A percentile compares a stretch with the other conserved stretches of the same genome.
Evolutionary conservation across 2,888 invertebrate species (phyloP).

Genomic region (Sialis lutaria): DNA sequence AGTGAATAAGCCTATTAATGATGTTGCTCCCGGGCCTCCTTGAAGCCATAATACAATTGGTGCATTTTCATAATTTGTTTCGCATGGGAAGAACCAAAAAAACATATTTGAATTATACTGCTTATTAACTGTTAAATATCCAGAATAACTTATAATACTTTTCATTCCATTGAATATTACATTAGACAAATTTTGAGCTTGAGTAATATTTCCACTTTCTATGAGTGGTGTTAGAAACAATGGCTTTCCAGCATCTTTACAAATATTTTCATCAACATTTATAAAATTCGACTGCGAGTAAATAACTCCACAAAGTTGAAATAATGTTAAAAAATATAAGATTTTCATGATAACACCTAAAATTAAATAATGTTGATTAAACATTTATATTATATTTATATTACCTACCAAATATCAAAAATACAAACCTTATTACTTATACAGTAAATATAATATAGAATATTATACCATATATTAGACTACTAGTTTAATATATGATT

Average conservation of each 20-base stretch:
- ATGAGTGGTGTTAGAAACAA: constrained; percentile 60
- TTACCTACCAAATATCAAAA: too few species aligned
- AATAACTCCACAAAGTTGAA: too few species aligned
- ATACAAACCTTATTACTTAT: too few species aligned
- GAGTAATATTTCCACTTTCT: constrained; percentile 47
- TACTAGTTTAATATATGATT: too few species aligned
- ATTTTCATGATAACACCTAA: too few species aligned
- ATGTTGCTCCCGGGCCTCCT: constrained; percentile 71
- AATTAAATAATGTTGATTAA: too few species aligned
- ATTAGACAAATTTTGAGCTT: constrained; percentile 35
- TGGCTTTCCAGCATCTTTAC: constrained; percentile 33
- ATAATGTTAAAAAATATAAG: too few species aligned
- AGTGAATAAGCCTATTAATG: constrained; percentile 61
- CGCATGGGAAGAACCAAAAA: constrained; percentile 83
- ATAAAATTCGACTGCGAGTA: too few species aligned
- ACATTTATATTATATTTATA: too few species aligned
- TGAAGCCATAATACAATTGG: constrained; percentile 73
- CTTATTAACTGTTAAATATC: constrained; percentile 70
- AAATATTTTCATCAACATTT: too few species aligned
- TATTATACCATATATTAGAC: too few species aligned
- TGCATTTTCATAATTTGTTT: constrained; percentile 34
- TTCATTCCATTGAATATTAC: constrained; percentile 40
- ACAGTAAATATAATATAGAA: too few species aligned
- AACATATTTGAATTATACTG: constrained; percentile 65
- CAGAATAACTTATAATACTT: constrained; percentile 51